Percentiles rank a stretch among this genome's conserved stretches.
Conservation (phyloP, 2,888 invertebrate species). For the Gnatocerus cornutus region DNA sequence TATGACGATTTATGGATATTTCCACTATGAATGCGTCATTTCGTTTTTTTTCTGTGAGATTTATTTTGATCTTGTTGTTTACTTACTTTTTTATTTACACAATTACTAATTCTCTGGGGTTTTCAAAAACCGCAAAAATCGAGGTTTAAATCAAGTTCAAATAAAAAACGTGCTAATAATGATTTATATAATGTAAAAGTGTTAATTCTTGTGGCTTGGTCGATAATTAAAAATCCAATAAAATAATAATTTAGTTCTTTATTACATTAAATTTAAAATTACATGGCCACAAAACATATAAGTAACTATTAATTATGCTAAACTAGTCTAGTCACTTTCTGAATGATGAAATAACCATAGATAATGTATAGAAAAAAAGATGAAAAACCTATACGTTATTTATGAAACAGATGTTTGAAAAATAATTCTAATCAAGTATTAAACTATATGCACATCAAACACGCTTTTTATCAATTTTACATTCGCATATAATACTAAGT, state of each 20-base stretch:
- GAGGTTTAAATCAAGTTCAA: too few species aligned
- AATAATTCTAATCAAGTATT: constrained; percentile 52
- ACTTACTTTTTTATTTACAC: too few species aligned
- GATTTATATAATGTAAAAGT: too few species aligned
- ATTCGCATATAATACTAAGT: constrained; percentile 49
- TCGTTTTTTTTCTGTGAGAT: too few species aligned
- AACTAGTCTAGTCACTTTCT: constrained; percentile 60
- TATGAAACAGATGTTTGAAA: constrained; percentile 55
- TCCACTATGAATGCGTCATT: too few species aligned
- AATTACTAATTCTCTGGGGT: too few species aligned
- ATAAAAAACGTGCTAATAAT: too few species aligned
- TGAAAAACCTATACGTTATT: constrained; percentile 27
- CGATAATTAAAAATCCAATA: constrained; percentile 33
- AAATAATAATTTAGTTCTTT: constrained; percentile 70
- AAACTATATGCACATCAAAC: constrained; percentile 66
- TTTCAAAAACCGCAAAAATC: too few species aligned
- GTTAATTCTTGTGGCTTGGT: too few species aligned
- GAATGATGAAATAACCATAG: constrained; percentile 40
- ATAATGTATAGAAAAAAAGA: constrained; percentile 38
- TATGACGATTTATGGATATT: too few species aligned
- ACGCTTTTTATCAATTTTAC: constrained; percentile 58
- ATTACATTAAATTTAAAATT: constrained; percentile 73
- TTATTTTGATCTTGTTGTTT: too few species aligned
- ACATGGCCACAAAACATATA: constrained; percentile 73
- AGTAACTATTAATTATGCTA: constrained; percentile 64